phyloP scores from a whole-genome alignment of 1,140 invertebrate species.

The Chelonus insularis region DNA sequence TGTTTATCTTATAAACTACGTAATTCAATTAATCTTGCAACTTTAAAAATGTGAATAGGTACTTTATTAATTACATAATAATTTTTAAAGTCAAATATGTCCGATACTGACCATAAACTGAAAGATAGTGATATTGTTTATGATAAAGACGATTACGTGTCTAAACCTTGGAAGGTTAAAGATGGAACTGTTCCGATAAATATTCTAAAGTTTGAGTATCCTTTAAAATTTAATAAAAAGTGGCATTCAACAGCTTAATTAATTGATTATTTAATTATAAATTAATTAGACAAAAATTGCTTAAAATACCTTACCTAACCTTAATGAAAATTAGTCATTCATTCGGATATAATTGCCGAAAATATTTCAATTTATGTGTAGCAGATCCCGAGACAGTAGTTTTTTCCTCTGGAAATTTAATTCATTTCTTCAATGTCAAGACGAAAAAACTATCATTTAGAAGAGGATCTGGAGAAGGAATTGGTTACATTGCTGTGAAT shows the following conservation, averaged over 20 bases:
- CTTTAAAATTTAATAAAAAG: slow-evolving; percentile 37
- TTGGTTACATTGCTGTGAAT: slow-evolving; percentile 77
- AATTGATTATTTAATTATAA: background rate
- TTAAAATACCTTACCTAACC: too few species aligned
- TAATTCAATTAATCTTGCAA: too few species aligned
- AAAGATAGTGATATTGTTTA: too few species aligned
- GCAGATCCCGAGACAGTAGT: slow-evolving; percentile 73
- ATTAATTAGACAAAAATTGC: slow-evolving; percentile 15
- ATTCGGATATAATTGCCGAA: slow-evolving; percentile 84
- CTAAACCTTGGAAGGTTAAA: too few species aligned
- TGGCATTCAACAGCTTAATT: background rate
- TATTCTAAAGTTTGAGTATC: slow-evolving; percentile 54
- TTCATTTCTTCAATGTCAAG: slow-evolving; percentile 74
- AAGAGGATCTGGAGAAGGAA: slow-evolving; percentile 73
- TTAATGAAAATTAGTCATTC: slow-evolving; percentile 75
- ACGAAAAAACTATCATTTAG: slow-evolving; percentile 70
- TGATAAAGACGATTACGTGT: too few species aligned
- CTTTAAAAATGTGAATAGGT: too few species aligned
- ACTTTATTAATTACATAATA: too few species aligned
- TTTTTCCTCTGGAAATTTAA: slow-evolving; percentile 79
- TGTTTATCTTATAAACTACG: too few species aligned
- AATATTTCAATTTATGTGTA: slow-evolving; percentile 76
- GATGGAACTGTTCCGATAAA: slow-evolving; percentile 42
- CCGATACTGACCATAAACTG: too few species aligned
- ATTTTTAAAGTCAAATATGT: too few species aligned